phyloP scores from a whole-genome alignment of 2,888 invertebrate species.

The Nymphalis urticae region DNA sequence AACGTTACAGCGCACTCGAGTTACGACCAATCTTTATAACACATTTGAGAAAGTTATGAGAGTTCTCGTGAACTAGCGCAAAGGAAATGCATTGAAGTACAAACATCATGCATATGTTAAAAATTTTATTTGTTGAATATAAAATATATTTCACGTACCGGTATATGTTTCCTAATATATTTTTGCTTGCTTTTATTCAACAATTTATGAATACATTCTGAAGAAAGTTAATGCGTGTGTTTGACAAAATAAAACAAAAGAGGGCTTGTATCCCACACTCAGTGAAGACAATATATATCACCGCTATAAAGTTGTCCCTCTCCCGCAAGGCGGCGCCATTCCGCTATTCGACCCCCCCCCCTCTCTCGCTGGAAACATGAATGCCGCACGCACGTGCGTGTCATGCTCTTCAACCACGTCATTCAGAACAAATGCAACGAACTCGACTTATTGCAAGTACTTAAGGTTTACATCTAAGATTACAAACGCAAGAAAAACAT shows the following conservation, averaged over 20 bases:
- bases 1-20: conserved; percentile 41
- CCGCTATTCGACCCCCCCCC: conserved; percentile 47
- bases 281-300: conserved; percentile 74
- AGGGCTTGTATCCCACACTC: conserved; percentile 74
- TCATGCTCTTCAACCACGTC: conserved; percentile 57
- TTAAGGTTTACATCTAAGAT: conserved; percentile 55
- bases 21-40: conserved; percentile 49
- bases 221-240: conserved; percentile 71
- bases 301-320: conserved; percentile 75
- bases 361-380: conserved; percentile 41
- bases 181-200: background rate
- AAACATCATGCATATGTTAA: conserved; percentile 53
- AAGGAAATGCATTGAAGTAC: conserved; percentile 59
- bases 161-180: background rate
- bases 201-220: background rate
- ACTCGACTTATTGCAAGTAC: conserved; percentile 55
- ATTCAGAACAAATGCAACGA: conserved; percentile 48
- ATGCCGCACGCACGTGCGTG: conserved; percentile 75
- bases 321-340: conserved; percentile 77
- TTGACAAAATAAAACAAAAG: conserved; percentile 72
- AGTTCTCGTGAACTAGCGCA: conserved; percentile 55
- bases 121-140: conserved; percentile 53
- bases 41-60: conserved; percentile 50
- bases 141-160: conserved; percentile 40
- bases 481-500: conserved; percentile 47